Percentiles rank a stretch among this genome's conserved stretches.
These are phyloP conservation scores for Oryzias melastigma DNA, from an alignment of 2,113 vertebrate genomes.

Conservation along the genomic window DNA sequence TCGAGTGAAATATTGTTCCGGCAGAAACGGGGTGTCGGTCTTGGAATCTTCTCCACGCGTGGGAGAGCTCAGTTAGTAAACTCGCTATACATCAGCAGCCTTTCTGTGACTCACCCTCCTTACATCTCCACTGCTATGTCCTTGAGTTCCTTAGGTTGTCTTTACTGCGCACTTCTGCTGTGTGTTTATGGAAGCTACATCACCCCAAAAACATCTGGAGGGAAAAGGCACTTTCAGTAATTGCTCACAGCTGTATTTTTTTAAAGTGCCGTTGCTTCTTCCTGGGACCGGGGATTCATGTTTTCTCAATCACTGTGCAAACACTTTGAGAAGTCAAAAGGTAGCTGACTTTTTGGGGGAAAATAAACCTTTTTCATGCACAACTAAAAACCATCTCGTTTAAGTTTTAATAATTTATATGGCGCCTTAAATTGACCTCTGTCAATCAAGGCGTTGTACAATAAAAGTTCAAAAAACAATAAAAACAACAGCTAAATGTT, in stretches of 20 bases:
- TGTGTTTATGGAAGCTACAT: conserved; percentile 41
- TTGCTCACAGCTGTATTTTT: neutral
- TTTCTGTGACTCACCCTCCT: conserved; percentile 24
- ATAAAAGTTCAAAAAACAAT: too few relatives aligned
- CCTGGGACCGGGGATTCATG: neutral
- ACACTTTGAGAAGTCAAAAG: too few relatives aligned
- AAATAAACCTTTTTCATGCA: too few relatives aligned
- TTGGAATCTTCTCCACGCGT: conserved; percentile 43
- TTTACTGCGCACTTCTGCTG: conserved; percentile 31
- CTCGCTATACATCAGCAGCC: conserved; percentile 43
- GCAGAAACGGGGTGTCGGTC: conserved; percentile 31
- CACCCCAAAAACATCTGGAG: neutral
- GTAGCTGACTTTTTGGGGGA: too few relatives aligned
- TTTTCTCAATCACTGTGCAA: neutral
- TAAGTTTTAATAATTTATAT: too few relatives aligned
- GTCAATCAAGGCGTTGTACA: too few relatives aligned
- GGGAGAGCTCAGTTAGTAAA: conserved; percentile 51
- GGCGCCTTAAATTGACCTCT: too few relatives aligned
- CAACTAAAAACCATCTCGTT: too few relatives aligned
- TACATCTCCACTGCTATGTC: conserved; percentile 6
- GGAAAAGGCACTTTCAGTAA: conserved; percentile 31
- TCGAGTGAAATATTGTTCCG: conserved; percentile 36
- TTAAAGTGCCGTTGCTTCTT: neutral
- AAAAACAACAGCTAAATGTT: too few relatives aligned
- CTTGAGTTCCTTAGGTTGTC: conserved; percentile 42